phyloP scores from a whole-genome alignment of 1,140 invertebrate species.

The silkworm (Bombyx mori) region ASM3026992v2 NC_085113.1:843501-844000 shows the following conservation, averaged over 20 bases:
- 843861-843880: constrained; percentile 84
- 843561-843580: too few species aligned
- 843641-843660: too few species aligned
- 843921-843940: constrained; percentile 86
- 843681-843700: too few species aligned
- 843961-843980: constrained; percentile 95
- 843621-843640: too few species aligned
- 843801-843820: constrained; percentile 79
- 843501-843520: too few species aligned
- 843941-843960: constrained; percentile 87
- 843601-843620: too few species aligned
- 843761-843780: constrained; percentile 85
- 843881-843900: constrained; percentile 86
- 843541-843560: too few species aligned
- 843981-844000: constrained; percentile 85
- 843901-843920: constrained; percentile 86
- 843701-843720: too few species aligned
- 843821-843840: constrained; percentile 88
- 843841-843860: constrained; percentile 85
- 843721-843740: too few species aligned
- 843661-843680: too few species aligned
- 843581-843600: too few species aligned
- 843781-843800: constrained; percentile 74
- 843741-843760: constrained; percentile 45
- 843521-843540: too few species aligned